Evolutionary conservation across 2,888 invertebrate genomes (phyloP).

Genomic region (Lepetodrilus schrolli): DNA sequence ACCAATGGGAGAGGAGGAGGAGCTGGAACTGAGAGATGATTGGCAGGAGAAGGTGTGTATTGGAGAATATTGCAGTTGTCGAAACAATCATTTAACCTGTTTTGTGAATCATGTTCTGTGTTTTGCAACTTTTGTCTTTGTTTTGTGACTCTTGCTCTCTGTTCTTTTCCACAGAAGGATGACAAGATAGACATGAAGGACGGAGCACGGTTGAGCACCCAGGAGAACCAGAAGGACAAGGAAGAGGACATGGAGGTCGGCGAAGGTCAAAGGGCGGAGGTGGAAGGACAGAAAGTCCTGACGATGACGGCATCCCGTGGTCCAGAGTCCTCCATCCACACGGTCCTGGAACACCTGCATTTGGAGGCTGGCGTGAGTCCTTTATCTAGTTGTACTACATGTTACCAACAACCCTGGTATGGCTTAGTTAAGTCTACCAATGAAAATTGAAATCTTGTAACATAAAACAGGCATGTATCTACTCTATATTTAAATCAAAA

Average conservation of each 20-base stretch:
- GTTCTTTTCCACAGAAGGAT: background rate
- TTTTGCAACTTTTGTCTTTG: background rate
- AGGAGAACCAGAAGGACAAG: too few relatives aligned
- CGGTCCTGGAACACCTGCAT: slow-evolving; percentile 76
- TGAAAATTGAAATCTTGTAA: too few relatives aligned
- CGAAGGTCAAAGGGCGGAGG: slow-evolving; percentile 45
- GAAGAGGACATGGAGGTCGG: slow-evolving; percentile 42
- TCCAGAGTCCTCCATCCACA: slow-evolving; percentile 86
- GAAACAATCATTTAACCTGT: background rate
- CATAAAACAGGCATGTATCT: too few relatives aligned
- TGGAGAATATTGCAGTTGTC: background rate
- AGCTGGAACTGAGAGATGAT: slow-evolving; percentile 62
- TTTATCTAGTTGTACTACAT: too few relatives aligned
- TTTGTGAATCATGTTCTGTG: background rate
- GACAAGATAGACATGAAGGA: slow-evolving; percentile 9
- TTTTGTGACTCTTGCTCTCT: background rate
- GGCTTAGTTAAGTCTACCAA: too few relatives aligned
- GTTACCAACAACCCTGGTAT: too few relatives aligned
- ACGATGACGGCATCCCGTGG: slow-evolving; percentile 83
- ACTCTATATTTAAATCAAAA: too few relatives aligned
- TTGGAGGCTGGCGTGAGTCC: slow-evolving; percentile 44
- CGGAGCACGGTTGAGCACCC: background rate
- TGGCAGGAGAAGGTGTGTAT: slow-evolving; percentile 61
- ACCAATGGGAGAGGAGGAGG: slow-evolving; percentile 78
- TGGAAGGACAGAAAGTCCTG: slow-evolving; percentile 84